Evolutionary conservation across 2,888 invertebrate species (phyloP), one percentile per base, ranked within the genome.

Genomic region (Agonopterix heracliana): DNA sequence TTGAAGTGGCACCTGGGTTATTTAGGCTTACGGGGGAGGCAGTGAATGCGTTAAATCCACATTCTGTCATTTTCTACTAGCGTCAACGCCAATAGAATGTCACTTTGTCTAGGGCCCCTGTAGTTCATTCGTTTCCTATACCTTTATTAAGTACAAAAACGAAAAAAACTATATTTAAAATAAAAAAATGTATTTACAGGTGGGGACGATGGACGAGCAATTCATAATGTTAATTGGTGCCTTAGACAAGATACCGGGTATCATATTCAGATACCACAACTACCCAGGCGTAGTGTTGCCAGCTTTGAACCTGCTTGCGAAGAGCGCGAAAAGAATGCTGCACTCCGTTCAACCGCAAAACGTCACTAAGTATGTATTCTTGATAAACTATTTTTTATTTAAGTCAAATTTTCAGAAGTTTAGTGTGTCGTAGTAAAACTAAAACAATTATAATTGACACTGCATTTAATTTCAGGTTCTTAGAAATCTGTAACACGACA

Each of bases 211-310:
- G 72, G 84, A 83, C 53, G 81, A 82, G 53, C 84, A 85, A 51
- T 81, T 81, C 50, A 89, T 91, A 63, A 90, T 93, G 72, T 73
- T 93, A 9, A 82, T 89, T 44, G 92, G 92, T 5, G 87, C 94
- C 38, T 74, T 96, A 60, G 90, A 90, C 14, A 92, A 93, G 71
- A 78, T 94, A 55, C 91, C 94, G 1, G 90, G 90, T n/a, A 87
- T 96, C 44, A 75, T 96, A 50, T 92, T 90, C 53, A 73, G 93
- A 35, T 96, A 94, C 71, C 93, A 94, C 76, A 94, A 95, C 78
- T 95, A 95, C 74, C 93, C 93, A 49, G 91, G 93, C 50, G 91
- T 96, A 51, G 94, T 96, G 45, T 91, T 95, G 64, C 89, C 95
- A 10, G 92, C 95, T 42, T 79, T 95, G 52, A 92, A 93, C 68